Evolutionary conservation across 1,140 invertebrate species (phyloP), one percentile per base, ranked within the genome.

Genomic region (Dysdera silvatica): DNA sequence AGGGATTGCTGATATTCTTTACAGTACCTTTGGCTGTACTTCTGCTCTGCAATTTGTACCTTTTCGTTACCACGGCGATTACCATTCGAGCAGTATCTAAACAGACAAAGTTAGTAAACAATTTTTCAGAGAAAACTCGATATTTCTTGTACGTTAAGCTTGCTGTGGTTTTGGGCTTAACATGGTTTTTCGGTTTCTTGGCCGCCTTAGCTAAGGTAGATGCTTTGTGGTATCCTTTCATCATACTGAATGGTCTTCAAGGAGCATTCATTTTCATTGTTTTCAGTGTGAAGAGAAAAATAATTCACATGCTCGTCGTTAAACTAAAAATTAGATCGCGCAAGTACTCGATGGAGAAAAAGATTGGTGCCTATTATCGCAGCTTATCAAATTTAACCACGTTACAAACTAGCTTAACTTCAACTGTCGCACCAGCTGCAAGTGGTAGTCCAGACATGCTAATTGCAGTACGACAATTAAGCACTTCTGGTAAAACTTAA

Each of bases 1-100:
- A 75, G 61, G 79, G 79, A 0, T 72, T 83, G 4, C 67, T 82
- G 3, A 67, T 80, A 3, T 81, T 80, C 67, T 83, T 83, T 66
- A 77, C 77, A 2, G 70, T 75, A 1, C 82, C 82, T 1, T 73
- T 73, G 1, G 61, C 76, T 20, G 71, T 80, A n/a, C 74, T 82
- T 60, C 58, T 76, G 1, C 41, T 79, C 5, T 65, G 69, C 18
- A 83, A 82, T 56, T 62, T 79, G 12, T 56, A 79, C n/a, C 74
- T 82, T 37, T 83, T 82, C 69, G 68, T 74, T 18, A 69, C 75
- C 20, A 78, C 80, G 5, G 78, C 79, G 14, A 71, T 76, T 37
- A 79, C 41, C 24, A 16, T 71, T 5, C 49, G 56, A 5, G 57
- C 51, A 47, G 67, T 33, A 26, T 57, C 47, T 20, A 45, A n/a